Percentiles rank a stretch among this genome's conserved stretches.
Evolutionary conservation across 2,888 invertebrate species (phyloP).

Genomic region (Lithophane socia): DNA sequence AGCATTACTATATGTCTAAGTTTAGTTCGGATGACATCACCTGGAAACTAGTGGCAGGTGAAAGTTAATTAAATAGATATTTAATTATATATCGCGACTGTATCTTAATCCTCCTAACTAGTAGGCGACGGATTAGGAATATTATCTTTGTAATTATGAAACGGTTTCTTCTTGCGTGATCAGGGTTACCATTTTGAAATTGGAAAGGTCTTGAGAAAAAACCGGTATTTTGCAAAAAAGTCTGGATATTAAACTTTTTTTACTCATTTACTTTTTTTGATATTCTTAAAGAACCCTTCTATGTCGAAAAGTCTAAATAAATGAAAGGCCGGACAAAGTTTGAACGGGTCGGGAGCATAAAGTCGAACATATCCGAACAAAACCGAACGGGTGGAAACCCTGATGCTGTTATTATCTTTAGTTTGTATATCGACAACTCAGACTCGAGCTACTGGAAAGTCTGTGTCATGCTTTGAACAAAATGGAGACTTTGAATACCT

Average conservation of each 20-base stretch:
- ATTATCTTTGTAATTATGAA: constrained; percentile 41
- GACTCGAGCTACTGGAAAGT: neutral
- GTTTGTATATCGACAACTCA: neutral
- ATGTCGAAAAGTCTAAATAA: too few species aligned
- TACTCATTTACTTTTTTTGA: too few species aligned
- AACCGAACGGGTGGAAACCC: neutral
- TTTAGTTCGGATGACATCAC: constrained; percentile 79
- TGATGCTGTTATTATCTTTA: neutral
- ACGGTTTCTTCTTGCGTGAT: constrained; percentile 15
- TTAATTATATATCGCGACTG: constrained; percentile 70
- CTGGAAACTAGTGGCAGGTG: constrained; percentile 72
- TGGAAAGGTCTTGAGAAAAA: neutral
- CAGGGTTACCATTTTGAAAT: neutral
- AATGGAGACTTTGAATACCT: neutral
- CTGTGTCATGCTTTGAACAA: neutral
- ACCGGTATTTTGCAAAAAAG: neutral
- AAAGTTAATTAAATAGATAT: constrained; percentile 82
- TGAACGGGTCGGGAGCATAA: too few species aligned
- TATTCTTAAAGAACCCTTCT: too few species aligned
- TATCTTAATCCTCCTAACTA: constrained; percentile 66
- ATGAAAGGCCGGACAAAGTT: too few species aligned
- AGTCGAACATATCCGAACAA: too few species aligned
- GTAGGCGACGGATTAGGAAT: constrained; percentile 62
- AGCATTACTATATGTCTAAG: constrained; percentile 47
- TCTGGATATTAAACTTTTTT: neutral